These are phyloP conservation scores for Onychostruthus taczanowskii DNA, from an alignment of 2,113 vertebrate genomes.

Conservation along the genomic window DNA sequence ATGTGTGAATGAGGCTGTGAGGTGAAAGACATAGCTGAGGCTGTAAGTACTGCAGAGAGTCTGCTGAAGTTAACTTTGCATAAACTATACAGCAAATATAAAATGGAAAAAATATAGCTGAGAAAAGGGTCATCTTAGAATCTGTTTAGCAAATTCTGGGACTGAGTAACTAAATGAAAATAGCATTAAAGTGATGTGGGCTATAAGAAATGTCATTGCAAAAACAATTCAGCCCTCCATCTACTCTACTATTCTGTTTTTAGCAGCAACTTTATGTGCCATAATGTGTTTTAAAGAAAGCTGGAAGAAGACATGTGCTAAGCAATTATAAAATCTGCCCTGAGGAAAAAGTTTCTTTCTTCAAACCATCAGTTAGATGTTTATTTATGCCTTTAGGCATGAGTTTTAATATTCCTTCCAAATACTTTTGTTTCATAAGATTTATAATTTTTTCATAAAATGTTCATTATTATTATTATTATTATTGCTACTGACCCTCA, in stretches of 20 bases:
- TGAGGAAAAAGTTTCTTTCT: slow-evolving; percentile 7
- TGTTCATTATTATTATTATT: background rate
- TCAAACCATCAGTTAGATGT: background rate
- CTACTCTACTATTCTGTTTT: slow-evolving; percentile 5
- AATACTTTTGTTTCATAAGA: background rate
- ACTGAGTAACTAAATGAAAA: background rate
- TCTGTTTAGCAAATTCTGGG: background rate
- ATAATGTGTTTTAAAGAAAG: background rate
- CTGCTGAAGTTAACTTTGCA: background rate
- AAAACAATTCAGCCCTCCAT: background rate
- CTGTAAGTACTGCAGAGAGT: background rate
- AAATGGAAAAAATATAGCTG: background rate
- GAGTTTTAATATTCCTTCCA: background rate
- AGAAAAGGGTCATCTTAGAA: background rate
- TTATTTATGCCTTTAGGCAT: slow-evolving; percentile 27
- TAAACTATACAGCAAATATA: background rate
- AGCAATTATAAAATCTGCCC: slow-evolving; percentile 25
- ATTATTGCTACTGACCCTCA: background rate
- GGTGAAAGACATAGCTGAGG: background rate
- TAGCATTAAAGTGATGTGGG: background rate
- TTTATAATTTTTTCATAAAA: background rate
- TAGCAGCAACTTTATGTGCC: background rate
- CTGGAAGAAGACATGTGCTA: background rate
- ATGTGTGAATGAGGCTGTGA: background rate
- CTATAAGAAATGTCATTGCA: background rate